Conservation (phyloP, 2,797 vertebrate species). For the Lagodon rhomboides region DNA sequence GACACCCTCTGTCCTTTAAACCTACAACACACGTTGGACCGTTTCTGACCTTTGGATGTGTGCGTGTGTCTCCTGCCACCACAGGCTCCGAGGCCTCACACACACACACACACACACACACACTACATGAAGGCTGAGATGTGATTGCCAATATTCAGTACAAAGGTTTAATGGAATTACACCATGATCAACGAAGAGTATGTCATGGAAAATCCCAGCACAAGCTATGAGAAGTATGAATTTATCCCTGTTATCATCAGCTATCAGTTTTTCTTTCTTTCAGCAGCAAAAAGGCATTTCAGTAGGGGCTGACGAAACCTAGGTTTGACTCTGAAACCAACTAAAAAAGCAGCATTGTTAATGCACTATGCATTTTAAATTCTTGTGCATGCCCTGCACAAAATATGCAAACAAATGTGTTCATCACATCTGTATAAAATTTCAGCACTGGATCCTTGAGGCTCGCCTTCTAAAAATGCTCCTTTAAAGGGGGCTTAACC, state of each 20-base stretch:
- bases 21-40: conserved; percentile 37
- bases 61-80: conserved; percentile 50
- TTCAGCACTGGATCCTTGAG: conserved; percentile 64
- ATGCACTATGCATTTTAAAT: conserved; percentile 81
- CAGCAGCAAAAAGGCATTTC: conserved; percentile 84
- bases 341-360: conserved; percentile 84
- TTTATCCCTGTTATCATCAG: conserved; percentile 70
- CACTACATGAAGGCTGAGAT: conserved; percentile 66
- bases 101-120: conserved; percentile 58
- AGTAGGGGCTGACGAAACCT: conserved; percentile 76
- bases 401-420: conserved; percentile 79
- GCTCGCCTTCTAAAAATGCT: conserved; percentile 63
- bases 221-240: conserved; percentile 56
- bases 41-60: conserved; percentile 63
- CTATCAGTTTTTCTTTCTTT: conserved; percentile 64
- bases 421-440: conserved; percentile 63
- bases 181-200: conserved; percentile 50
- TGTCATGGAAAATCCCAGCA: conserved; percentile 67
- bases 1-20: conserved; percentile 57
- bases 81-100: conserved; percentile 50
- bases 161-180: conserved; percentile 65
- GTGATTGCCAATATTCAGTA: conserved; percentile 70
- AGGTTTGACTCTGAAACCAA: conserved; percentile 72
- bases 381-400: conserved; percentile 74
- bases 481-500: conserved; percentile 66